Conservation (phyloP, 2,888 invertebrate genomes). For the Arenicola marina region DNA sequence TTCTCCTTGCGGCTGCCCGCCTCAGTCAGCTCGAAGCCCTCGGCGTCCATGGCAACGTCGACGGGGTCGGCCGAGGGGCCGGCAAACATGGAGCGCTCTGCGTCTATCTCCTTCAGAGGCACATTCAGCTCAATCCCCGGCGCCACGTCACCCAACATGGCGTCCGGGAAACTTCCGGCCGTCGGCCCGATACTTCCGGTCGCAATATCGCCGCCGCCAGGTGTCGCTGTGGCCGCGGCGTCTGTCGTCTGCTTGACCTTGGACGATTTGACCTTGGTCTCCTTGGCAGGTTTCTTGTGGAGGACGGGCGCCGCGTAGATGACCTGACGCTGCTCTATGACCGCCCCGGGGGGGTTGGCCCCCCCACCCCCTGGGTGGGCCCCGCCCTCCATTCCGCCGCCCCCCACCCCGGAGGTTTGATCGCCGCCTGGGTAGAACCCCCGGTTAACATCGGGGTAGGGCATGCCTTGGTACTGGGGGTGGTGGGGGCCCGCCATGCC, state of each 20-base stretch:
- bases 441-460: no score
- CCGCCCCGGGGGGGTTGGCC: not conserved
- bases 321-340: not conserved
- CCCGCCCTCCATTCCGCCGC: not conserved
- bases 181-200: not conserved
- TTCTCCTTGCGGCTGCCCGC: conserved; percentile 43
- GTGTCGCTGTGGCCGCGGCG: not conserved
- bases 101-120: conserved; percentile 16
- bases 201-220: not conserved
- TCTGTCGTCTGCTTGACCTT: not conserved
- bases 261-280: not conserved
- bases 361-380: not conserved
- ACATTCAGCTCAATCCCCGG: conserved; percentile 19
- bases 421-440: no score
- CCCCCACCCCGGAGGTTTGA: not conserved
- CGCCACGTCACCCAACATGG: not conserved
- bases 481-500: not conserved
- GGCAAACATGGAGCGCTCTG: not conserved
- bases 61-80: not conserved
- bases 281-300: not conserved
- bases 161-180: not conserved
- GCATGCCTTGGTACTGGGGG: no score
- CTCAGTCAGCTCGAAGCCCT: not conserved
- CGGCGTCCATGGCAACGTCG: not conserved
- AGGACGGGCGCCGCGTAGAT: not conserved